Evolutionary conservation across 2,888 invertebrate genomes (phyloP), one percentile per base, ranked within the genome.

Genomic region (Priocnemis perturbator): DNA sequence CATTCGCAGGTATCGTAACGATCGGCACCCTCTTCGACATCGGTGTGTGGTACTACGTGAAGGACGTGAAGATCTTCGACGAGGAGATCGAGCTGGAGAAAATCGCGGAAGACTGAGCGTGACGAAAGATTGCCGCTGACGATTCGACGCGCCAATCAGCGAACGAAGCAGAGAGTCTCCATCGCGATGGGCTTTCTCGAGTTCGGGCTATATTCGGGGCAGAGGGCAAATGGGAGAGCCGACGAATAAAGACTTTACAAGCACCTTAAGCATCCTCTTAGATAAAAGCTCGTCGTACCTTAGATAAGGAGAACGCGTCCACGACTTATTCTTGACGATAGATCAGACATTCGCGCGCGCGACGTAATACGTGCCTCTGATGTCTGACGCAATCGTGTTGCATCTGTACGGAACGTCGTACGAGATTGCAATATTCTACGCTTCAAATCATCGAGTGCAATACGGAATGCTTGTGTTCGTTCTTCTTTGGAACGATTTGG

Each of bases 11-110:
- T 72, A 93, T 94, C 78, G 92, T 93, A 11, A 86, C 91, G 15
- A 89, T 94, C 69, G 94, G 94, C 9, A 91, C 93, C 44, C 15
- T 93, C 5, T 94, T 93, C 81, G 94, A 94, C 82, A 86, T 91
- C 47, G 91, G 92, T 17, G 93, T 94, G 14, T 94, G 93, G 93
- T 93, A 93, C 86, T 92, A 91, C 81, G 93, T 93, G 0, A 94
- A 93, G 85, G 91, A 93, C 81, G 90, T 94, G 57, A 92, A 93
- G 87, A 93, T 93, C 79, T 93, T 93, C 84, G 93, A 94, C 80
- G 93, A 93, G 74, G 93, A 93, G 81, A 88, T 90, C 45, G 90
- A 91, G 78, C 83, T 90, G 26, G 88, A 91, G 75, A 86, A 87
- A 66, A 86, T 88, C 47, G 83, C 85, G 3, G 87, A 89, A 65